Evolutionary conservation across 2,888 invertebrate species (phyloP).

Genomic region (Drosophila incognita): DNA sequence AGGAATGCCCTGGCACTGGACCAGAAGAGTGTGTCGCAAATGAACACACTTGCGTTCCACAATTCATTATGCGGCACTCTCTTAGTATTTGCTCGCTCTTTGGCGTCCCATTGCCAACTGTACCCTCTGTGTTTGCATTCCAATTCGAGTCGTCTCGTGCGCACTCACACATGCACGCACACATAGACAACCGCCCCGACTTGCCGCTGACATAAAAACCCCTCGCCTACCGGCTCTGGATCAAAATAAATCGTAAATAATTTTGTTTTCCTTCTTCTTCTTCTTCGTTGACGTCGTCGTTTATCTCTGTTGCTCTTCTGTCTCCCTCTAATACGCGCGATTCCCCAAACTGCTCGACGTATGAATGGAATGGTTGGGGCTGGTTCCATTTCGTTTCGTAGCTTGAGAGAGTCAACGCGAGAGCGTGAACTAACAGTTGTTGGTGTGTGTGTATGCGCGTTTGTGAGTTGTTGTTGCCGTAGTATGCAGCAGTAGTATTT

Average conservation of each 20-base stretch:
- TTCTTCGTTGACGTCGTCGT: slow-evolving; percentile 30
- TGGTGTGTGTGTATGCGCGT: slow-evolving; percentile 22
- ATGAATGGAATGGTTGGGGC: slow-evolving; percentile 76
- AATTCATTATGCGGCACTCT: slow-evolving; percentile 56
- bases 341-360: slow-evolving; percentile 38
- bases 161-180: neutral
- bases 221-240: slow-evolving; percentile 39
- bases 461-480: slow-evolving; percentile 49
- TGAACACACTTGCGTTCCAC: slow-evolving; percentile 71
- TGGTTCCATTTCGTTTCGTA: slow-evolving; percentile 7
- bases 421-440: slow-evolving; percentile 32
- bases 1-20: slow-evolving; percentile 29
- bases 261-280: slow-evolving; percentile 67
- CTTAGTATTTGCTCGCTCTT: slow-evolving; percentile 36
- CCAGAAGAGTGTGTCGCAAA: slow-evolving; percentile 47
- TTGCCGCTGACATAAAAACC: slow-evolving; percentile 74
- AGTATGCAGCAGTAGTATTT: slow-evolving; percentile 75
- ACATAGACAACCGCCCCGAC: slow-evolving; percentile 45
- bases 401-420: slow-evolving; percentile 31
- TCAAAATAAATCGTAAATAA: slow-evolving; percentile 80
- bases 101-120: slow-evolving; percentile 69
- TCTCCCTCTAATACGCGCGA: slow-evolving; percentile 71
- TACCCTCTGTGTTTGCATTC: slow-evolving; percentile 56
- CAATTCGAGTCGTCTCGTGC: slow-evolving; percentile 27
- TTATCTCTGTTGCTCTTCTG: slow-evolving; percentile 35